Percentiles rank a stretch among this genome's conserved stretches.
phyloP scores from a whole-genome alignment of 2,113 vertebrate species.

The Anhinga anhinga region DNA sequence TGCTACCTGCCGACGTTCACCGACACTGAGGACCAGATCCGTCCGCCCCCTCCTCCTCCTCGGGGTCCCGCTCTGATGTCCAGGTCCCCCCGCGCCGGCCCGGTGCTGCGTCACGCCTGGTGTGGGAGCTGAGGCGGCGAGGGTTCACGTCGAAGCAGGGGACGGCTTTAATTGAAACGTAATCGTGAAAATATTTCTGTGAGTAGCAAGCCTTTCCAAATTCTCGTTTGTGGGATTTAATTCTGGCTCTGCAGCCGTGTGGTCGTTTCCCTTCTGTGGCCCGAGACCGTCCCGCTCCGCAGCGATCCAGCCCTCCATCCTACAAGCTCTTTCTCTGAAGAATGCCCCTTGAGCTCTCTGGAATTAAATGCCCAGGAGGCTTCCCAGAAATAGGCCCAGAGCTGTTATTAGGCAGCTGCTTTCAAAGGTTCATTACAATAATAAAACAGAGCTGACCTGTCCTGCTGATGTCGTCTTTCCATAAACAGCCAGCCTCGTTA shows the following conservation, averaged over 20 bases:
- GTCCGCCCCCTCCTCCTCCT: not conserved
- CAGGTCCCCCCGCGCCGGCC: not conserved
- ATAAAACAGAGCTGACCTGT: constrained; percentile 1
- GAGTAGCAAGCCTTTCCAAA: not conserved
- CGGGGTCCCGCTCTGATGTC: fast-evolving
- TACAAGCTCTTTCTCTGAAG: not conserved
- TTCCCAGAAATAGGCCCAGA: constrained; percentile 18
- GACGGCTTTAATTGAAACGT: not conserved
- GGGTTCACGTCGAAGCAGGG: not conserved
- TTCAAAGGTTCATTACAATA: not conserved
- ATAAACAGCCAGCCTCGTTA: not conserved
- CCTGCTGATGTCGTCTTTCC: constrained; percentile 13
- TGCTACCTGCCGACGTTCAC: fast-evolving
- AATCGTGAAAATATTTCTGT: not conserved
- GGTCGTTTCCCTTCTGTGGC: not conserved
- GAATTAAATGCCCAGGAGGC: constrained; percentile 14
- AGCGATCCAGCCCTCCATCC: constrained; percentile 1
- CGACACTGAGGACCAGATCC: not conserved
- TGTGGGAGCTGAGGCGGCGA: not conserved
- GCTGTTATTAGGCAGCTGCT: not conserved
- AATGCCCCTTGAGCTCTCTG: not conserved
- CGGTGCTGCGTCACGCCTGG: fast-evolving
- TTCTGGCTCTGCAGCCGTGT: not conserved
- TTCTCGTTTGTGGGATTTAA: not conserved
- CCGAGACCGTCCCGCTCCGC: fast-evolving